Evolutionary conservation across 2,888 invertebrate genomes (phyloP).

Genomic region (Volucella bombylans): DNA sequence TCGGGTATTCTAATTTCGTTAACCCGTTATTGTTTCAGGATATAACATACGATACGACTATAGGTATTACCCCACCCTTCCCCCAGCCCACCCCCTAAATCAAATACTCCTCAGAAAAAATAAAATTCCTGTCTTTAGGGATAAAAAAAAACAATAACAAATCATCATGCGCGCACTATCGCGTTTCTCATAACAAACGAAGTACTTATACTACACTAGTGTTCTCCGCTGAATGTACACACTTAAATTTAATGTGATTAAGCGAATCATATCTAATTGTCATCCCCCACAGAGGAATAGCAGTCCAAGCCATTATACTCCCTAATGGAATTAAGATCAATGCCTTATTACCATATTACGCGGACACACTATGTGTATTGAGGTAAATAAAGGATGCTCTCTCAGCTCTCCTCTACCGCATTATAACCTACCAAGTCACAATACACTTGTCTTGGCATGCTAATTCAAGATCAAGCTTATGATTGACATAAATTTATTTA

Average conservation of each 20-base stretch:
- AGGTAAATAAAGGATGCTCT: conserved; percentile 15
- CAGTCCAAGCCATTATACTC: conserved; percentile 48
- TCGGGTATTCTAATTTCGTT: no score
- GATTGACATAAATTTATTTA: conserved; percentile 36
- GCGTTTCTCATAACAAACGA: neutral
- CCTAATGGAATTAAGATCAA: conserved; percentile 62
- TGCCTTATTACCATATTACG: conserved; percentile 16
- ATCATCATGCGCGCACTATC: no score
- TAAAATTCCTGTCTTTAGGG: no score
- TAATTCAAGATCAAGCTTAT: conserved; percentile 50
- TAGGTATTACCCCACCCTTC: no score
- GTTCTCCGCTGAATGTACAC: conserved; percentile 45
- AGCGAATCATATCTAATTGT: conserved; percentile 64
- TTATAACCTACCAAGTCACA: neutral
- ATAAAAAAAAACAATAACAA: no score
- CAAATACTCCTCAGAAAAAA: no score
- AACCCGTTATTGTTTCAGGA: no score
- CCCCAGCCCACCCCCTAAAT: no score
- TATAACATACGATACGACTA: no score
- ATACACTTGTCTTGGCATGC: conserved; percentile 9
- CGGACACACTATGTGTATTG: neutral
- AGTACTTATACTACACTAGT: neutral
- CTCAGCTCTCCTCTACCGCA: neutral
- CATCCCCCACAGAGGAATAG: conserved; percentile 40
- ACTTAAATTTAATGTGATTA: conserved; percentile 56